Conservation (phyloP, 2,113 vertebrate species). For the Nerophis ophidion region DNA sequence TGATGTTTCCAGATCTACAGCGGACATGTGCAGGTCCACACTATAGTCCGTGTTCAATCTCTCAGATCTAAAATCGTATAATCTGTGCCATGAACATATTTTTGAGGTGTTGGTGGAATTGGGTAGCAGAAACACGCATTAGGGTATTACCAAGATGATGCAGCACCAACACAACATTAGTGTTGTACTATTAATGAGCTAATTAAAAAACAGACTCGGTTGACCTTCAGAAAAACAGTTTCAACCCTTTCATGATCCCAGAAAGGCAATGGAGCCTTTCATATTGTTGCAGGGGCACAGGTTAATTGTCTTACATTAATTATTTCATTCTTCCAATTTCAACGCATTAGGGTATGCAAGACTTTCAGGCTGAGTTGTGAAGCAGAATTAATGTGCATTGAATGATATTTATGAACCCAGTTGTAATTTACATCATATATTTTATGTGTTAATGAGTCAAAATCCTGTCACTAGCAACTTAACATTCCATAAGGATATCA, state of each 20-base stretch:
- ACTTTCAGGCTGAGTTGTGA: conserved; percentile 40
- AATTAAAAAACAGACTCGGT: conserved; percentile 38
- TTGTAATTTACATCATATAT: not conserved
- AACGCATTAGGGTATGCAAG: conserved; percentile 44
- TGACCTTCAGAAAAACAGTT: conserved; percentile 38
- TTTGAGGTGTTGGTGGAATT: conserved; percentile 13
- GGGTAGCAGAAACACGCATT: conserved; percentile 4
- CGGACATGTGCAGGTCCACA: not conserved
- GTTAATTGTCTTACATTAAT: conserved; percentile 57
- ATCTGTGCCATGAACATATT: conserved; percentile 6
- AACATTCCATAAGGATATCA: not conserved
- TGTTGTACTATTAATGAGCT: conserved; percentile 23
- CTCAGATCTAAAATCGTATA: conserved; percentile 9
- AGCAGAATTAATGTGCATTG: conserved; percentile 36
- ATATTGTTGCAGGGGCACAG: conserved; percentile 35
- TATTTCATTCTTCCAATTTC: conserved; percentile 54
- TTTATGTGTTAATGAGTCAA: not conserved
- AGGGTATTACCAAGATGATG: conserved; percentile 7
- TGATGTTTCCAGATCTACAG: not conserved
- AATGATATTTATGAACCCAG: conserved; percentile 45
- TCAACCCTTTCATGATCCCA: conserved; percentile 26
- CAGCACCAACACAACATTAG: conserved; percentile 8
- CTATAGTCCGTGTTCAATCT: not conserved
- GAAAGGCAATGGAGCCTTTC: conserved; percentile 31
- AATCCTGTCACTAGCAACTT: not conserved